Percentiles rank a stretch among this genome's conserved stretches.
Evolutionary conservation across 37 sponge, comb jelly and placozoan species (phyloP).

Genomic region (Sycon ciliatum): DNA sequence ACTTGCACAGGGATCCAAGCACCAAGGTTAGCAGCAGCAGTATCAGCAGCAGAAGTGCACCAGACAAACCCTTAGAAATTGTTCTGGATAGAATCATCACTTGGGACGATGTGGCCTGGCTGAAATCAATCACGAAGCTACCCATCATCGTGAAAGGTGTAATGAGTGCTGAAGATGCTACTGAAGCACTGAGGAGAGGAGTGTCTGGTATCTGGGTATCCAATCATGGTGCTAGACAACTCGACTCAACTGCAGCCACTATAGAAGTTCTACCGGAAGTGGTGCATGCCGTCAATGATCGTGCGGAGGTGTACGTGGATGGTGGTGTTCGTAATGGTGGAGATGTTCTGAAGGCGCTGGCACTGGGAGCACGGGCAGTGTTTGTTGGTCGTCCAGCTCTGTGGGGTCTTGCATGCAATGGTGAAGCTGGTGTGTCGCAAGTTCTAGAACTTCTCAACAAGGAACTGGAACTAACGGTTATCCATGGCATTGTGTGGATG

Average conservation of each 20-base stretch:
- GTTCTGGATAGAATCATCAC: neutral
- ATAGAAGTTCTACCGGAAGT: slow-evolving; percentile 17
- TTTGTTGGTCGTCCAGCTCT: slow-evolving; percentile 12
- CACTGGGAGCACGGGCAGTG: slow-evolving; percentile 16
- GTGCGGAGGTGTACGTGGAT: slow-evolving; percentile 21
- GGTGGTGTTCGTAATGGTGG: slow-evolving; percentile 20
- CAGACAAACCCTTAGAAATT: neutral
- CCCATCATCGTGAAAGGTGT: slow-evolving; percentile 21
- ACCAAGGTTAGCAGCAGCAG: neutral
- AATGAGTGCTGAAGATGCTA: slow-evolving; percentile 11
- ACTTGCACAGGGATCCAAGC: neutral
- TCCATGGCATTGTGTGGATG: slow-evolving; percentile 61
- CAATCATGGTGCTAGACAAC: slow-evolving; percentile 21
- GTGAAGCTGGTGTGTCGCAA: slow-evolving; percentile 57
- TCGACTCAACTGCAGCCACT: neutral
- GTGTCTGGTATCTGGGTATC: slow-evolving; percentile 24
- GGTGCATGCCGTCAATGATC: slow-evolving; percentile 2
- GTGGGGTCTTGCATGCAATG: slow-evolving; percentile 22
- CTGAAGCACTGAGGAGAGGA: neutral
- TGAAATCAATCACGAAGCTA: slow-evolving; percentile 11
- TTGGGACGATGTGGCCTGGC: slow-evolving; percentile 18
- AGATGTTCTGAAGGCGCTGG: slow-evolving; percentile 21
- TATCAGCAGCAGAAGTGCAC: neutral
- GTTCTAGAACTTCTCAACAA: slow-evolving; percentile 58
- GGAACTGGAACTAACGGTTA: slow-evolving; percentile 50